Evolutionary conservation across 2,113 vertebrate species (phyloP).

Genomic region (human): DNA sequence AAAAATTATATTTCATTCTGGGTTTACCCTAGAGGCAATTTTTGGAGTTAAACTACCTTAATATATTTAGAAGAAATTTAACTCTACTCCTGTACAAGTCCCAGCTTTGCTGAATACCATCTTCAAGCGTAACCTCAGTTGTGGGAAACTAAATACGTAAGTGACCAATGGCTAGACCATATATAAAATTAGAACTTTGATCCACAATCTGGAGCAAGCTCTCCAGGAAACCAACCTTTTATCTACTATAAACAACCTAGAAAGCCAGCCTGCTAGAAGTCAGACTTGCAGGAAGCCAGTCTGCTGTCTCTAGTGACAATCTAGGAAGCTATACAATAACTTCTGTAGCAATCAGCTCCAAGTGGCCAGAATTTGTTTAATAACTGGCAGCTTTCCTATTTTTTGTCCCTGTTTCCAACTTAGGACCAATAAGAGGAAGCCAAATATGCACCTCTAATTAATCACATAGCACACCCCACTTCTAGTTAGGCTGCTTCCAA

Average conservation of each 20-base stretch:
- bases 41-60: neutral
- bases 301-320: neutral
- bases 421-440: neutral
- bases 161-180: neutral
- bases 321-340: neutral
- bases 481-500: neutral
- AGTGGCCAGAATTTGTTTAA: neutral
- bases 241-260: neutral
- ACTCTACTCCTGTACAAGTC: neutral
- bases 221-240: neutral
- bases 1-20: neutral
- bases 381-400: neutral
- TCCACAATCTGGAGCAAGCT: neutral
- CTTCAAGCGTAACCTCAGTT: neutral
- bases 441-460: neutral
- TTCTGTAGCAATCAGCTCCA: neutral
- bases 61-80: neutral
- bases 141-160: neutral
- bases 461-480: too few species aligned
- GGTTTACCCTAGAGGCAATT: neutral
- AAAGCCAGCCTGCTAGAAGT: neutral
- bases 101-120: neutral
- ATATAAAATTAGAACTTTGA: neutral
- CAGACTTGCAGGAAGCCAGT: neutral
- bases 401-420: neutral